Base-by-base conservation (phyloP, 2,797 vertebrate genomes). In the Tadarida brasiliensis region DNA sequence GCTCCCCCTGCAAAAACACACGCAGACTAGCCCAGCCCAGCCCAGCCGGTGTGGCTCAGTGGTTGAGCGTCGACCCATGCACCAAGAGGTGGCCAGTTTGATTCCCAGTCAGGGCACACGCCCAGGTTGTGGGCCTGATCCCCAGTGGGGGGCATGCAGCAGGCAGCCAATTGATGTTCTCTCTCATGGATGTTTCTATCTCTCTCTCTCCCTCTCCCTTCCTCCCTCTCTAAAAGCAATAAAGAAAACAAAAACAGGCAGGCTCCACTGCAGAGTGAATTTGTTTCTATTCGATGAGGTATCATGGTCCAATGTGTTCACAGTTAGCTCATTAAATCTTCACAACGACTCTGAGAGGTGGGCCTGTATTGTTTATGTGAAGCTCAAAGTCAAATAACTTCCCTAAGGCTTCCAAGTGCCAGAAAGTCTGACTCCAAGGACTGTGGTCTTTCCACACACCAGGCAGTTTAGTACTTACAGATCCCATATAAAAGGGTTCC, bases 381-480 rank as follows among this genome's bases (percentile, higher is more conserved):
- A 39, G 47, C 39, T 84, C 47, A 9, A 86, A 70, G 51, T 56
- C 57, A 80, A 71, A 78, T 39, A 57, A 35, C 16, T 95, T 81
- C 26, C 35, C 39, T 63, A 91, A 51, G 63, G 39, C 35, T 95
- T 87, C 56, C 30, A 0, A 51, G 44, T 54, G 28, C 59, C 80
- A 51, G n/a, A 84, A 92, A 88, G 51, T 44, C 44, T n/a, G 44
- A 94, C 56, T 85, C 71, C n/a, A 81, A 91, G 47, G 65, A 59
- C 39, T 20, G 51, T 1, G 24, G 28, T 70, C 83, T 97, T 77
- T 59, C 49, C 14, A 70, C 33, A 59, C 3, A 65, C 24, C 28
- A 68, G 39, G 44, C 44, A 14, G 16, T 74, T 49, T 47, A 71
- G 56, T 44, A 68, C n/a, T 4, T 78, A 83, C 20, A 89, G 8